Conservation (phyloP, 2,888 invertebrate species). For the Physocephala rufipes region DNA sequence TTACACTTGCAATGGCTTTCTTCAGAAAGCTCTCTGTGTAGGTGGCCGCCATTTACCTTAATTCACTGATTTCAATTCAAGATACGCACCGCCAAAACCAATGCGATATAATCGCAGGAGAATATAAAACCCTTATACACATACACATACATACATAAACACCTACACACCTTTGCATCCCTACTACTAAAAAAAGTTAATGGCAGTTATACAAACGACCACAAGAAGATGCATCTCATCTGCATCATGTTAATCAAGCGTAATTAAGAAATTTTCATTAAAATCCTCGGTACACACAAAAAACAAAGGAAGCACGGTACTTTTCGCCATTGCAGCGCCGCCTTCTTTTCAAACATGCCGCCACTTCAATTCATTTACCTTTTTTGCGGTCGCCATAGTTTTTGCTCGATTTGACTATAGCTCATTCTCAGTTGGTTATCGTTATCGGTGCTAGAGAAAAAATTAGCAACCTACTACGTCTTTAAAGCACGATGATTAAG, state of each 20-base stretch:
- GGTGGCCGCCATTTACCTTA: too few relatives aligned
- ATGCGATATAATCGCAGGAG: too few relatives aligned
- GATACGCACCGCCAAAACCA: too few relatives aligned
- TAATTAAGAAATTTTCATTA: slow-evolving; percentile 58
- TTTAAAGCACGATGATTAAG: too few relatives aligned
- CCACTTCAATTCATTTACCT: not conserved
- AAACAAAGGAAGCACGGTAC: not conserved
- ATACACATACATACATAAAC: too few relatives aligned
- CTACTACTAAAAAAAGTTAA: not conserved
- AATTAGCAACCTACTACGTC: too few relatives aligned
- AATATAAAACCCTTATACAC: too few relatives aligned
- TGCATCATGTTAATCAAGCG: slow-evolving; percentile 58
- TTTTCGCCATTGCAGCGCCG: too few relatives aligned
- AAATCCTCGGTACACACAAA: slow-evolving; percentile 28
- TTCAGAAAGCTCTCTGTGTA: too few relatives aligned
- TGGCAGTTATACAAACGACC: not conserved
- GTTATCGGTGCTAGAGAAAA: not conserved
- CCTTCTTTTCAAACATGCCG: not conserved
- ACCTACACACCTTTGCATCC: too few relatives aligned
- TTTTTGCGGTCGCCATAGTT: not conserved
- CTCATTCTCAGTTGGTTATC: not conserved
- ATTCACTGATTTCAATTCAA: too few relatives aligned
- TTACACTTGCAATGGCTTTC: too few relatives aligned
- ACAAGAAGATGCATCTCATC: slow-evolving; percentile 28
- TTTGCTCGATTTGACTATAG: not conserved